Evolutionary conservation across 1,140 invertebrate species (phyloP), one percentile per base, ranked within the genome.

Genomic region (Drosophila ambigua): DNA sequence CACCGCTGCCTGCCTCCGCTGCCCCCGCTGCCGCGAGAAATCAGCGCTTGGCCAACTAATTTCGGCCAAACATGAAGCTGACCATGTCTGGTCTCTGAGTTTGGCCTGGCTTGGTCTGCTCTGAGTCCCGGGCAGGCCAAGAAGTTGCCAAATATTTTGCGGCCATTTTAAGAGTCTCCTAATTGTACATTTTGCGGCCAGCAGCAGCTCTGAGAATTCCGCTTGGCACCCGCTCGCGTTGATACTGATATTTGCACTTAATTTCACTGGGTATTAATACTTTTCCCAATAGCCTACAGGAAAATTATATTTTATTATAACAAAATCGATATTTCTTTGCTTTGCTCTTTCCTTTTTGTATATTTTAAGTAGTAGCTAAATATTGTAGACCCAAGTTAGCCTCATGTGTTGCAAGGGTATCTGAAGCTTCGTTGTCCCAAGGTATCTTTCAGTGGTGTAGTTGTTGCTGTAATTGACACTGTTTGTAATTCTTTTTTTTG

Each of bases 1-100:
- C 73, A 76, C 71, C 71, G 59, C 68, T 53, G 59, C 74, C 59
- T 53, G 58, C 72, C 43, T 55, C 75, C 59, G 49, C 44, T 54
- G 23, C 23, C 51, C 11, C 46, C 16, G 16, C 44, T 13, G 20
- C 49, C 20, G 24, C 77, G 73, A 59, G 48, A 61, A 83, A 63
- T 68, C 46, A 39, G 55, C 68, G 67, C 83, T 88, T 88, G 67
- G 75, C 55, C 83, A 87, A 88, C 79, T 88, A 88, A 85, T 85
- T 85, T 85, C 54, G 66, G 50, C 50, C 55, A 64, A 61, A 87
- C 82, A 85, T 81, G 65, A 52, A 64, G 55, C 46, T 69, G 57
- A 44, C 46, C 63, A 41, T 48, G 35, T 39, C 11, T 39, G 35
- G 35, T 13, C 31, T 31, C 8, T 31, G 31, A 31, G 31, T 55